Evolutionary conservation across 2,113 vertebrate species (phyloP).

Genomic region (Semicossyphus pulcher): DNA sequence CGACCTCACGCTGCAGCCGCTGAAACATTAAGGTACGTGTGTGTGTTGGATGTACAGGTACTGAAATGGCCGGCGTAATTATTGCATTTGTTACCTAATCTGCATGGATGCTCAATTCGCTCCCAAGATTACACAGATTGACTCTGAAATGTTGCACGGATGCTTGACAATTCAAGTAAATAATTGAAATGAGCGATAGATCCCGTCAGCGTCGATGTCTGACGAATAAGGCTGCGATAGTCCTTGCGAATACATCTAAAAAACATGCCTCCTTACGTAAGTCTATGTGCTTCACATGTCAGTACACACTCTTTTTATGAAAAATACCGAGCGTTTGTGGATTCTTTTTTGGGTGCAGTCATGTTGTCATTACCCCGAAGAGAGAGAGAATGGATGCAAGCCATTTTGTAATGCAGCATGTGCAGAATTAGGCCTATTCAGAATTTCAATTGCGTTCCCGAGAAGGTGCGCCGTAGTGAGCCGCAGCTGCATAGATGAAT

Average conservation of each 20-base stretch:
- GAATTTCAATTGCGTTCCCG: conserved; percentile 82
- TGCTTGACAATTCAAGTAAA: conserved; percentile 29
- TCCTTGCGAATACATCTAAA: conserved; percentile 24
- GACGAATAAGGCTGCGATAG: conserved; percentile 25
- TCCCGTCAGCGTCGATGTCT: conserved; percentile 19
- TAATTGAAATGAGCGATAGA: conserved; percentile 31
- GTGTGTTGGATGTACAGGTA: conserved; percentile 61
- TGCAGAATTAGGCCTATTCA: conserved; percentile 84
- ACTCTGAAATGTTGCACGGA: conserved; percentile 28
- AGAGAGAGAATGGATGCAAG: conserved; percentile 79
- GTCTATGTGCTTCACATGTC: not conserved
- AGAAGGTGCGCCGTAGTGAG: conserved; percentile 82
- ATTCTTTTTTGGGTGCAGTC: conserved; percentile 65
- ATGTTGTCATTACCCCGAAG: conserved; percentile 72
- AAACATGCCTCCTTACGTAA: conserved; percentile 26
- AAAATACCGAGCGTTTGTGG: conserved; percentile 2
- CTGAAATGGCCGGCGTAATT: conserved; percentile 72
- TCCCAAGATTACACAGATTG: conserved; percentile 5
- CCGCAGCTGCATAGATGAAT: conserved; percentile 83
- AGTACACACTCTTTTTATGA: not conserved
- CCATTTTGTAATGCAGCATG: conserved; percentile 86
- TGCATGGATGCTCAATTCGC: conserved; percentile 33
- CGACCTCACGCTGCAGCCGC: conserved; percentile 63
- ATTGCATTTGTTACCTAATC: conserved; percentile 58
- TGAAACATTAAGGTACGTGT: conserved; percentile 72